These are phyloP conservation scores for Luehdorfia chinensis DNA, from an alignment of 1,140 invertebrate species.

Conservation along the genomic window DNA sequence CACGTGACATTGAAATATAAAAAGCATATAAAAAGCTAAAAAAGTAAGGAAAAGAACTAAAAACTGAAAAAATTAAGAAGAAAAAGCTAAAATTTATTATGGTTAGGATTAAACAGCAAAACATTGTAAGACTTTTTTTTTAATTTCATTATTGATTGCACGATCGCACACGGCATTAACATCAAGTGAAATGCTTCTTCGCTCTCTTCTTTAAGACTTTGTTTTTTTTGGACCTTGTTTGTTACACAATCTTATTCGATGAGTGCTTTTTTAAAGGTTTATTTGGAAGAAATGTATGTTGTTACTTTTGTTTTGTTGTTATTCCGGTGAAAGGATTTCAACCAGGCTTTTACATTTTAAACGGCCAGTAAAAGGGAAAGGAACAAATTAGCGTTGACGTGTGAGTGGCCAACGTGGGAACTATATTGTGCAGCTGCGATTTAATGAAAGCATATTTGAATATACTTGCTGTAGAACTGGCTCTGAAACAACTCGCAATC, in stretches of 20 bases:
- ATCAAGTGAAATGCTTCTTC: slow-evolving; percentile 5
- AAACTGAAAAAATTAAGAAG: too few relatives aligned
- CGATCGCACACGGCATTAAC: too few relatives aligned
- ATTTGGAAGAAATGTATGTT: not conserved
- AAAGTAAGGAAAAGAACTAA: too few relatives aligned
- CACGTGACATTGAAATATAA: too few relatives aligned
- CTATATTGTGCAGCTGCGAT: slow-evolving; percentile 13
- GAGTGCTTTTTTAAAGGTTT: not conserved
- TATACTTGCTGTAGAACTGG: slow-evolving; percentile 4
- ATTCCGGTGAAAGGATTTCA: slow-evolving; percentile 29
- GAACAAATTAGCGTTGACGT: slow-evolving; percentile 25
- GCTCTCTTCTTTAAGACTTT: not conserved
- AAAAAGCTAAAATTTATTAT: too few relatives aligned
- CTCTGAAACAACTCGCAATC: not conserved
- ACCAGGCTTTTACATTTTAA: slow-evolving; percentile 24
- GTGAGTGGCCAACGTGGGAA: slow-evolving; percentile 22
- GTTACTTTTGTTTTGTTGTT: not conserved
- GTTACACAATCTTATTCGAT: slow-evolving; percentile 1
- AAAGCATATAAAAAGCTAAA: too few relatives aligned
- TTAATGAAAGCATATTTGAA: slow-evolving; percentile 11
- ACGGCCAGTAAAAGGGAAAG: slow-evolving; percentile 34
- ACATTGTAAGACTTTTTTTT: too few relatives aligned
- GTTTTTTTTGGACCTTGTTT: too few relatives aligned
- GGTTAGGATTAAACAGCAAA: too few relatives aligned
- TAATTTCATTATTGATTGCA: too few relatives aligned